Evolutionary conservation across 2,113 vertebrate species (phyloP), one percentile per base, ranked within the genome.

Genomic region (Eonycteris spelaea): DNA sequence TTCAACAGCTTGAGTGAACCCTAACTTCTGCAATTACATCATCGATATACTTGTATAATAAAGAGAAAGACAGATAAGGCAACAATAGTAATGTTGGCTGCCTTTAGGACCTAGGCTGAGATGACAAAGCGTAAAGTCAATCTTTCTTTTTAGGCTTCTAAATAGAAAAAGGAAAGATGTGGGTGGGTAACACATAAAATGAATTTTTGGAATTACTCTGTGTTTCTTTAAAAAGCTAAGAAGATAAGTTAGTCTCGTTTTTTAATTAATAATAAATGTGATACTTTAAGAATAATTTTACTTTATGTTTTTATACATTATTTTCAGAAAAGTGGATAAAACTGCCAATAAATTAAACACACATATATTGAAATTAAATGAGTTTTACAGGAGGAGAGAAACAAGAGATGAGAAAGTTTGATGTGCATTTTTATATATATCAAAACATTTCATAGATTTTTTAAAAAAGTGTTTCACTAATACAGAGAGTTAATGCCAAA

Each of bases 11-110:
- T 51, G 68, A 38, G 0, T 82, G 94, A 96, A 30, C 57, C 67
- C 87, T 90, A 90, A 97, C 84, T 92, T 53, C 70, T 97, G 95
- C 84, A 98, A 95, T 97, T 73, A 95, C 74, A 96, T 98, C 63
- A 82, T 96, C 40, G 2, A 61, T 96, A 95, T 26, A 92, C 30
- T 59, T 91, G 93, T 93, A 67, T 94, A 96, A 95, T 88, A 90
- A 94, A 85, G 40, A 95, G 79, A 86, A 80, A 90, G 61, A 65
- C 57, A 85, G 68, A 55, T 73, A 82, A 4, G 24, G 90, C 35
- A 84, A 86, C 61, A 70, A 24, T 84, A 84, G 94, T 35, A 71
- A 14, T 77, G 6, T 94, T 97, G 93, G 59, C 75, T 86, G 82
- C 71, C 38, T 86, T 93, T 35, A 73, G 15, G 35, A 95, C 80